Base-by-base conservation (phyloP, 2,113 vertebrate genomes). In the Scortum barcoo region DNA sequence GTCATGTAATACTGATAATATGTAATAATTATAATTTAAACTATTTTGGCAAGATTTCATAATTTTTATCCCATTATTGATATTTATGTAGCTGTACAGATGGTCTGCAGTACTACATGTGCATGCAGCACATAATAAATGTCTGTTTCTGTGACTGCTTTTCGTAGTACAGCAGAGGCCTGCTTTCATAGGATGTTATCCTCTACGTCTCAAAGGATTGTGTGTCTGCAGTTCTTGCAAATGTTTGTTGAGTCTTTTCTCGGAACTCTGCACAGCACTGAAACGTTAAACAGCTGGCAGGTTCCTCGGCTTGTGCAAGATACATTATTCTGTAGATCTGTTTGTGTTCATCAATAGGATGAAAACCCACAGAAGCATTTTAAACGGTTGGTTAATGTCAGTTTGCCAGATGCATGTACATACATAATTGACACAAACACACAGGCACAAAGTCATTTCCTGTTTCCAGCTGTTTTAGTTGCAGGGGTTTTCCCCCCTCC, bases 381-480 rank as follows among this genome's bases (percentile, higher is more conserved):
- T 79, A 16, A 46, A 57, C 46, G 5, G 26, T 44, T 80, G 54
- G 22, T 51, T 75, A 50, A 57, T 82, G 46, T 54, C 46, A 42
- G 19, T 79, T 73, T 81, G 51, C 70, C 60, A 66, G 75, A 70
- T 48, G 33, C 71, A 54, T 48, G n/a, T 61, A 16, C 19, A 61
- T 48, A 81, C 10, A 46, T 54, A 75, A 69, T 66, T 24, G 44
- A 81, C 20, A 48, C 75, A 77, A 51, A 72, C 54, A 82, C 57
- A 63, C 13, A 78, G 51, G 56, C 74, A 71, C 46, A 78, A 78
- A 89, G 78, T 86, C 11, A 81, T 85, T 89, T 90, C 84, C 81
- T 91, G 87, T 88, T 84, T 89, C 84, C 78, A 91, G 86, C 76
- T 84, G 81, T 80, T 86, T 90, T 46, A 78, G 83, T 83, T 51